Evolutionary conservation across 2,797 vertebrate genomes (phyloP).

Genomic region (Salmo trutta): DNA sequence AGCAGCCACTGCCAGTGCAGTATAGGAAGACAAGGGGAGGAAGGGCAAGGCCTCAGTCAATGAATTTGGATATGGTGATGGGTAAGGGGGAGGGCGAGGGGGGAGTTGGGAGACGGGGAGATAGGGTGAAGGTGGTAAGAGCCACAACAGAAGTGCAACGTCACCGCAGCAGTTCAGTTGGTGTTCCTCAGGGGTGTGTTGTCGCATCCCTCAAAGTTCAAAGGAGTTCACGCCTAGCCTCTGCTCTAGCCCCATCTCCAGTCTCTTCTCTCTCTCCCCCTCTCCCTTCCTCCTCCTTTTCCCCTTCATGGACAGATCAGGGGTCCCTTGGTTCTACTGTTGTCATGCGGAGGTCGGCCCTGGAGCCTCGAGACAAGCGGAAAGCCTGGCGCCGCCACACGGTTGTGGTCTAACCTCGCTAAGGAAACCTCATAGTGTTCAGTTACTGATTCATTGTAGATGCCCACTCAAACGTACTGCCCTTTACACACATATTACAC

Average conservation of each 20-base stretch:
- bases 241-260: conserved; percentile 14
- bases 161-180: conserved; percentile 19
- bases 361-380: conserved; percentile 76
- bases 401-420: conserved; percentile 77
- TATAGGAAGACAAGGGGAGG: conserved; percentile 74
- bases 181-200: conserved; percentile 37
- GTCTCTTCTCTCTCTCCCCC: conserved; percentile 23
- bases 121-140: conserved; percentile 55
- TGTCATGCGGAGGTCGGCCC: conserved; percentile 74
- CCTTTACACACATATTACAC: conserved; percentile 29
- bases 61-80: conserved; percentile 65
- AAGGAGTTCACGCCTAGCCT: conserved; percentile 55
- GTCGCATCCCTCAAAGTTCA: conserved; percentile 23
- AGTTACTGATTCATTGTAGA: conserved; percentile 18
- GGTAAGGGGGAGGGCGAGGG: conserved; percentile 31
- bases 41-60: conserved; percentile 62
- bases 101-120: conserved; percentile 33
- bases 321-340: conserved; percentile 56
- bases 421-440: conserved; percentile 25
- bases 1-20: conserved; percentile 33
- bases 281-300: conserved; percentile 32
- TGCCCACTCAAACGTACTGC: conserved; percentile 12
- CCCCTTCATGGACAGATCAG: conserved; percentile 56
- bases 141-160: conserved; percentile 30
- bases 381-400: conserved; percentile 87